Conservation (phyloP, 2,888 invertebrate species). For the Andrena fulva region DNA sequence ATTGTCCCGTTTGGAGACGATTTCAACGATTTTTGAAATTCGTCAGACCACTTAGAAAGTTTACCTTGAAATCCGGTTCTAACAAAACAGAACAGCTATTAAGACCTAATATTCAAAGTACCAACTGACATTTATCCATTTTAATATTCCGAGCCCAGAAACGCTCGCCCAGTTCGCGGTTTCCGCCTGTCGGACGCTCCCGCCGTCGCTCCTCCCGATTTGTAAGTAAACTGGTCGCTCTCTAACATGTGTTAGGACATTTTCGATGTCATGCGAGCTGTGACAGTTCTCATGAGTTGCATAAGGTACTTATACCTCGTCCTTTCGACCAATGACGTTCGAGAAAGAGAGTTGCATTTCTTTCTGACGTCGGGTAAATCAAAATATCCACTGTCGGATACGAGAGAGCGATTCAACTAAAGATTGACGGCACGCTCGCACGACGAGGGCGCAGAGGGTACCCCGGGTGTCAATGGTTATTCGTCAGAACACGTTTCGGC, state of each 20-base stretch:
- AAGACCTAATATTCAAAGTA: background rate
- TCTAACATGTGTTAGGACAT: conserved; percentile 8
- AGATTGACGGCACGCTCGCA: background rate
- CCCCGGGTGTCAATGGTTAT: background rate
- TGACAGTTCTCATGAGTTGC: conserved; percentile 13
- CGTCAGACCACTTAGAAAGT: no score
- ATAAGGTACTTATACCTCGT: conserved; percentile 29
- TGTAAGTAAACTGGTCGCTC: conserved; percentile 2
- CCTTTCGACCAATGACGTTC: conserved; percentile 1
- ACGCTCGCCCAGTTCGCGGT: background rate
- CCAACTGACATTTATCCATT: background rate
- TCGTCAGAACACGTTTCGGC: background rate
- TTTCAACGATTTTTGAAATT: no score
- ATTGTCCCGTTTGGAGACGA: no score
- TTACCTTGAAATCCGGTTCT: no score
- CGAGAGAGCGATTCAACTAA: background rate
- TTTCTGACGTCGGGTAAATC: background rate
- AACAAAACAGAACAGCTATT: no score
- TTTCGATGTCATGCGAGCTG: conserved; percentile 15
- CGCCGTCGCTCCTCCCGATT: conserved; percentile 2
- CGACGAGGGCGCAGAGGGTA: conserved; percentile 1
- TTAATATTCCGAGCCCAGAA: background rate
- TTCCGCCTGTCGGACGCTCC: background rate
- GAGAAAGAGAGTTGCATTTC: background rate
- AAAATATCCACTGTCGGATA: background rate